These are phyloP conservation scores for Notothenia coriiceps DNA, from an alignment of 2,113 vertebrate genomes.

Conservation along the genomic window DNA sequence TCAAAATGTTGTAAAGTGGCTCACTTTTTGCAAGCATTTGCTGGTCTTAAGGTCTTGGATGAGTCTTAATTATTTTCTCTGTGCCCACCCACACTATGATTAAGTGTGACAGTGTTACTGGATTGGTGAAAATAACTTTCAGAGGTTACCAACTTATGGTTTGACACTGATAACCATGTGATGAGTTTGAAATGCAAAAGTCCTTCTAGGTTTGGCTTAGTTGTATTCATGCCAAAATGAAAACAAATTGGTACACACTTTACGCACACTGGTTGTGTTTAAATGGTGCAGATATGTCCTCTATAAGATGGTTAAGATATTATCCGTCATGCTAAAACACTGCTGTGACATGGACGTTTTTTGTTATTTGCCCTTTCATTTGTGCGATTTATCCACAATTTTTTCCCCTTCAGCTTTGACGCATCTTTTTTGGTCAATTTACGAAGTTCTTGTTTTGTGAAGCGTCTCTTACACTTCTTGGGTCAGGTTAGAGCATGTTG, in stretches of 20 bases:
- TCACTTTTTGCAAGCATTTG: background rate
- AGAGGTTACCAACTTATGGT: constrained; percentile 24
- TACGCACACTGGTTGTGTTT: background rate
- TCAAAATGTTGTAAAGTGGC: constrained; percentile 7
- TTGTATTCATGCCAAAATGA: constrained; percentile 15
- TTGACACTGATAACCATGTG: constrained; percentile 31
- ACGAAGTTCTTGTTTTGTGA: background rate
- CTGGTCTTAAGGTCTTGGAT: background rate
- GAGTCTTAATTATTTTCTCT: constrained; percentile 17
- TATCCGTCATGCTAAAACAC: background rate
- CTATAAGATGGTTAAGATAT: background rate
- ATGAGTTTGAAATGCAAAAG: constrained; percentile 20
- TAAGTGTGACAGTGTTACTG: constrained; percentile 20
- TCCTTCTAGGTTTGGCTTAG: constrained; percentile 13
- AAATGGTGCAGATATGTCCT: background rate
- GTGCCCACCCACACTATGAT: constrained; percentile 23
- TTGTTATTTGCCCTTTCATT: constrained; percentile 7
- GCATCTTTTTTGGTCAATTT: background rate
- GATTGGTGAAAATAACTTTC: background rate
- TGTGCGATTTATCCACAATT: background rate
- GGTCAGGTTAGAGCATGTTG: constrained; percentile 1
- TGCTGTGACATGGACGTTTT: background rate
- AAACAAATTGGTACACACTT: background rate
- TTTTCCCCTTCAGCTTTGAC: background rate
- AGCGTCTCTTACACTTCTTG: background rate